These are phyloP conservation scores for Chromoteleia sp. DNA, from an alignment of 2,888 invertebrate genomes.

Conservation along the genomic window DNA sequence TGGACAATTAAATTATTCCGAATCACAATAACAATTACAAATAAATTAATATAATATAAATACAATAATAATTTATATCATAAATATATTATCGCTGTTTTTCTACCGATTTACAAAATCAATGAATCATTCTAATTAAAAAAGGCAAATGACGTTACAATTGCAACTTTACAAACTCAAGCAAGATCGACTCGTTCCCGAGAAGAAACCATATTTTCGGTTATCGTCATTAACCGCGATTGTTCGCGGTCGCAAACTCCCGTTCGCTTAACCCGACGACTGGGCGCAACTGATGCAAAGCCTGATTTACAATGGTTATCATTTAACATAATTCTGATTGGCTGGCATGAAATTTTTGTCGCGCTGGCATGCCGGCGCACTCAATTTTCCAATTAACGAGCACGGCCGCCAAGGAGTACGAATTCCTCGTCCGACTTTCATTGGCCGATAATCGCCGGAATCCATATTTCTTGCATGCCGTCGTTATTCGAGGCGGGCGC, in stretches of 20 bases:
- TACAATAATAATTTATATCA: too few relatives aligned
- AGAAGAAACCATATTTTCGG: slow-evolving; percentile 40
- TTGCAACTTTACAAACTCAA: neutral
- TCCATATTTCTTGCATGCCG: slow-evolving; percentile 74
- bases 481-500: slow-evolving; percentile 66
- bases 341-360: slow-evolving; percentile 60
- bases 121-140: too few relatives aligned
- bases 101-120: too few relatives aligned
- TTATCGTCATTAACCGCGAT: slow-evolving; percentile 60
- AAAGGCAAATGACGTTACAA: too few relatives aligned
- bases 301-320: slow-evolving; percentile 67
- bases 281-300: slow-evolving; percentile 61
- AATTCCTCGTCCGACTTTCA: slow-evolving; percentile 71
- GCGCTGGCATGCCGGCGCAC: slow-evolving; percentile 68
- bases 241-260: slow-evolving; percentile 28
- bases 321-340: slow-evolving; percentile 70
- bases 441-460: slow-evolving; percentile 73
- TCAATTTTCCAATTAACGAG: slow-evolving; percentile 73
- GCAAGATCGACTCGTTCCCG: neutral
- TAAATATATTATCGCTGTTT: too few relatives aligned
- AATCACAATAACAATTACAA: too few relatives aligned
- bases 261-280: slow-evolving; percentile 50
- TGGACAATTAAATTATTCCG: too few relatives aligned
- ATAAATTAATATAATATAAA: too few relatives aligned
- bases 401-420: slow-evolving; percentile 69